Evolutionary conservation across 2,113 vertebrate genomes (phyloP).

Genomic region (Nesoenas mayeri): DNA sequence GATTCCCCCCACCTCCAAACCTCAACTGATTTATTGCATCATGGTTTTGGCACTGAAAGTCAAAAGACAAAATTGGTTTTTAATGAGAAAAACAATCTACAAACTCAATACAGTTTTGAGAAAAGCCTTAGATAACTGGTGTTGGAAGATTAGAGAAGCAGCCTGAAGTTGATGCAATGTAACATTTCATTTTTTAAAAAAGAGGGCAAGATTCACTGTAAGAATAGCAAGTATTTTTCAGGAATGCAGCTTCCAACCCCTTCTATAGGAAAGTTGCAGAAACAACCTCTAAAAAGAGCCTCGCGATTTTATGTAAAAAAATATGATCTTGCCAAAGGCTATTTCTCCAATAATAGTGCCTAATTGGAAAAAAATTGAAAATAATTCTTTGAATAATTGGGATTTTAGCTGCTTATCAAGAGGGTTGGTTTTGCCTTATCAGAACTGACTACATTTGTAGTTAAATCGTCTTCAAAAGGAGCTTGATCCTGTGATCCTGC

Average conservation of each 20-base stretch:
- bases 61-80: background rate
- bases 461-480: background rate
- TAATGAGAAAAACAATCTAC: slow-evolving; percentile 42
- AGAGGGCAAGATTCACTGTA: background rate
- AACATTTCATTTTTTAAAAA: background rate
- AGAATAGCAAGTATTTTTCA: background rate
- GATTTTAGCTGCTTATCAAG: background rate
- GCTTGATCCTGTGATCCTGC: background rate
- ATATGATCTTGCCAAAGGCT: background rate
- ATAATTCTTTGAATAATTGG: background rate
- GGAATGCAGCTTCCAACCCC: background rate
- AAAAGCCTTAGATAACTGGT: background rate
- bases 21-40: background rate
- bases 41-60: background rate
- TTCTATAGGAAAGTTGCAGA: slow-evolving; percentile 7
- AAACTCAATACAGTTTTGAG: background rate
- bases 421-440: slow-evolving; percentile 21
- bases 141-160: background rate
- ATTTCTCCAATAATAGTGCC: background rate
- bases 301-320: background rate
- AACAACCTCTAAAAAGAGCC: background rate
- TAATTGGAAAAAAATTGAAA: background rate
- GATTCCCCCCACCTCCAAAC: background rate
- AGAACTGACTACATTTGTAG: background rate
- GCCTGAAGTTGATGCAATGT: background rate